A percentile compares a stretch with the other conserved stretches of the same genome.
These are phyloP conservation scores for Ivindomyrus marchei DNA, from an alignment of 2,113 vertebrate species.

Conservation along the genomic window DNA sequence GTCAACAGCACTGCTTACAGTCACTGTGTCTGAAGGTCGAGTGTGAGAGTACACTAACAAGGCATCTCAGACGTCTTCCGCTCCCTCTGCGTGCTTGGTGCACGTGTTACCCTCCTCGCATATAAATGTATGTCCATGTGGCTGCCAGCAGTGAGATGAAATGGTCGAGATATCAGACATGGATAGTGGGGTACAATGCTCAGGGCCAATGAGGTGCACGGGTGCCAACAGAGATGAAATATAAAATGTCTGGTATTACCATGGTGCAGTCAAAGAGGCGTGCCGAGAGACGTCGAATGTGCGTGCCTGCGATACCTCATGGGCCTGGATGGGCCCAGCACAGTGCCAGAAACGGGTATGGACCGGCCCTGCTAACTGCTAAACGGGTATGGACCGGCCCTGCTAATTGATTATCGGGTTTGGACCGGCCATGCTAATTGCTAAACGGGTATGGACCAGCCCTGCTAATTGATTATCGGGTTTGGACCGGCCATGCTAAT, in stretches of 20 bases:
- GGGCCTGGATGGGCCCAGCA: neutral
- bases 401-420: neutral
- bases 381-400: neutral
- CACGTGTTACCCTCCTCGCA: neutral
- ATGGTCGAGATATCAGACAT: neutral
- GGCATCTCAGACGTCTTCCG: neutral
- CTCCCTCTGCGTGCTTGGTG: neutral
- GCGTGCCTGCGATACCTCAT: neutral
- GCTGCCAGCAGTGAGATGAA: neutral
- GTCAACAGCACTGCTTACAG: neutral
- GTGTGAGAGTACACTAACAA: neutral
- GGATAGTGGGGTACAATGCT: neutral
- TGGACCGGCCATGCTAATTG: neutral
- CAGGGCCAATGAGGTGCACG: neutral
- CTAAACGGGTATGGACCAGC: too few species aligned
- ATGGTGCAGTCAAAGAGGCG: neutral
- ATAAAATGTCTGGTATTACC: neutral
- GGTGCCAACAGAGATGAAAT: neutral
- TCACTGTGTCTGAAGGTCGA: neutral
- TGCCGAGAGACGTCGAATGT: neutral
- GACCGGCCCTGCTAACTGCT: neutral
- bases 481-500: fast-evolving
- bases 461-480: too few species aligned
- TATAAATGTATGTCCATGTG: neutral
- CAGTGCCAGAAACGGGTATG: neutral